Percentiles rank a stretch among this genome's conserved stretches.
Evolutionary conservation across 2,113 vertebrate genomes (phyloP).

Genomic region (Actenoides lindsayi): DNA sequence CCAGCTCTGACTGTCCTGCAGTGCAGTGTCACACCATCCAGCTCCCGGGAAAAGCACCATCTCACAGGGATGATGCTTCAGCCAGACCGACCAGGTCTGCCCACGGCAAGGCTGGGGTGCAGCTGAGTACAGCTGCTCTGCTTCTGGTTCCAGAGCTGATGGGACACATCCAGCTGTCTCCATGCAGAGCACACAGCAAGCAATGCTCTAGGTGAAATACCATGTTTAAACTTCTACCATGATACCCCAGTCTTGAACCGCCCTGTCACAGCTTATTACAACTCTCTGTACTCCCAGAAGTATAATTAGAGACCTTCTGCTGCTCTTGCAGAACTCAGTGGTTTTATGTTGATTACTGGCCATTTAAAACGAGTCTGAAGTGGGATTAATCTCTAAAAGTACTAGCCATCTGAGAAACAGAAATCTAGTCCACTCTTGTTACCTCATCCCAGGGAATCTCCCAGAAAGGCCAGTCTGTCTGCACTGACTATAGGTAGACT

Average conservation of each 20-base stretch:
- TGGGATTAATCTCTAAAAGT: not conserved
- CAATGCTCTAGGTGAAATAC: not conserved
- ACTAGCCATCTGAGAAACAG: not conserved
- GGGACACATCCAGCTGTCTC: not conserved
- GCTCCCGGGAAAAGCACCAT: not conserved
- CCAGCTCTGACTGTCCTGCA: not conserved
- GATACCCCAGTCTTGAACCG: not conserved
- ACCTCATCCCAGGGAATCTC: not conserved
- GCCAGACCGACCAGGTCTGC: not conserved
- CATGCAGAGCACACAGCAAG: not conserved
- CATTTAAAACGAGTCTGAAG: not conserved
- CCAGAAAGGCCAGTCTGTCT: not conserved
- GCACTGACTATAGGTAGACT: not conserved
- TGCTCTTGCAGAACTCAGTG: not conserved
- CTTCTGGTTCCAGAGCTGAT: not conserved
- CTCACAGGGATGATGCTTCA: not conserved
- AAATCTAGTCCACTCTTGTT: not conserved
- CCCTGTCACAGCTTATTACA: not conserved
- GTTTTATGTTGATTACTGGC: not conserved
- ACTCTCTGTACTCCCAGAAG: not conserved
- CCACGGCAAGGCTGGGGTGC: not conserved
- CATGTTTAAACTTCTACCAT: not conserved
- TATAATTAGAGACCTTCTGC: not conserved
- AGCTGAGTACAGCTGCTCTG: not conserved
- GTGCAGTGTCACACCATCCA: not conserved